phyloP scores from a whole-genome alignment of 2,888 invertebrate genomes.

The Globia sparganii region DNA sequence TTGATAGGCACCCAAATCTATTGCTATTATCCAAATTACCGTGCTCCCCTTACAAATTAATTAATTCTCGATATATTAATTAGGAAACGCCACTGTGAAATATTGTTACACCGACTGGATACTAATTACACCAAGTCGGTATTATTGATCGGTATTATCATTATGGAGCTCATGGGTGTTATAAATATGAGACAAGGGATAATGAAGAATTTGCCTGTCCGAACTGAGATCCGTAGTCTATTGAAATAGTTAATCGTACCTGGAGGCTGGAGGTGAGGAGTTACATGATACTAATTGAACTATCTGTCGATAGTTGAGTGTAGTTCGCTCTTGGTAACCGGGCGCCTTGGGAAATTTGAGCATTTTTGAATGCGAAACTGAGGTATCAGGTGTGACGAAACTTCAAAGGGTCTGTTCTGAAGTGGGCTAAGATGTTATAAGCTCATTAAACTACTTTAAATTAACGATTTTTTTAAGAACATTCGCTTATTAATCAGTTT shows the following conservation, averaged over 20 bases:
- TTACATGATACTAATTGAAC: constrained; percentile 25
- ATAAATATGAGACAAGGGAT: constrained; percentile 32
- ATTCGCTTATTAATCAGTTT: too few relatives aligned
- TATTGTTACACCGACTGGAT: constrained; percentile 27
- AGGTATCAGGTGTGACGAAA: neutral
- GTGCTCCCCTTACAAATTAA: constrained; percentile 46
- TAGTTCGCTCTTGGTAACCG: neutral
- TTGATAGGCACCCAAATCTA: constrained; percentile 38
- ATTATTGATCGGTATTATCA: constrained; percentile 31
- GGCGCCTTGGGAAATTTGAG: constrained; percentile 15
- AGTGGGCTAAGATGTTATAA: neutral
- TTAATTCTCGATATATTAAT: constrained; percentile 60
- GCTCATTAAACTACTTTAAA: neutral
- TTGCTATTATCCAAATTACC: constrained; percentile 33
- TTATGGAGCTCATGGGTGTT: constrained; percentile 18
- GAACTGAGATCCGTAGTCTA: neutral
- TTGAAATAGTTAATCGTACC: constrained; percentile 38
- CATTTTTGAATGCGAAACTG: neutral
- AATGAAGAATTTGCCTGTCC: constrained; percentile 37
- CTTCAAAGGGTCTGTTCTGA: neutral
- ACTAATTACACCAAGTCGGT: constrained; percentile 40
- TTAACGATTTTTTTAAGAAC: too few relatives aligned
- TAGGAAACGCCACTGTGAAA: constrained; percentile 45
- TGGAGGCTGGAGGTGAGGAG: constrained; percentile 4
- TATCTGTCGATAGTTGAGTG: neutral